Conservation (phyloP, 2,113 vertebrate genomes). For the Leucoraja erinaceus region DNA sequence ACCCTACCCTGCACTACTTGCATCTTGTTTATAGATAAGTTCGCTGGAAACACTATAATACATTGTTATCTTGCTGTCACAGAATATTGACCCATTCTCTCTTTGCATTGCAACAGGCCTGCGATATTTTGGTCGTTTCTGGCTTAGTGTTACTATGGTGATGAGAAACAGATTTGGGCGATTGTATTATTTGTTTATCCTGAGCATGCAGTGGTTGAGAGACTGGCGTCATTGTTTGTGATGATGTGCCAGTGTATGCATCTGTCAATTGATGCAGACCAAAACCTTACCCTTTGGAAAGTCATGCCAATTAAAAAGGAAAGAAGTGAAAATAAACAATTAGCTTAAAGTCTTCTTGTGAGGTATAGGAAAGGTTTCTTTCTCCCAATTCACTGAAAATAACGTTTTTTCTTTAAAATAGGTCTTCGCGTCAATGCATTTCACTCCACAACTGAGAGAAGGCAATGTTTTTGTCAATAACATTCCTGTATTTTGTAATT, state of each 20-base stretch:
- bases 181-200: conserved; percentile 4
- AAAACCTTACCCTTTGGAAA: not conserved
- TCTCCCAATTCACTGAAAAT: not conserved
- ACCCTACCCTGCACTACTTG: not conserved
- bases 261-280: not conserved
- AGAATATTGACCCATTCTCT: not conserved
- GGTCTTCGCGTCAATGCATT: not conserved
- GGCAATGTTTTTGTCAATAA: not conserved
- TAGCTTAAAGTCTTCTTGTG: not conserved
- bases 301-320: conserved; percentile 13
- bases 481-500: not conserved
- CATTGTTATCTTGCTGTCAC: not conserved
- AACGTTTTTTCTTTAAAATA: not conserved
- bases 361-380: not conserved
- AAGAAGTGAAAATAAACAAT: conserved; percentile 1
- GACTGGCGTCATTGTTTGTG: not conserved
- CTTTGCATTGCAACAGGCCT: not conserved
- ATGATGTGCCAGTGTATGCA: not conserved
- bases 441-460: not conserved
- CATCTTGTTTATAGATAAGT: not conserved
- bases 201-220: not conserved
- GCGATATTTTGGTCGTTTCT: not conserved
- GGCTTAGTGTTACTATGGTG: not conserved
- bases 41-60: not conserved
- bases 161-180: conserved; percentile 7